Evolutionary conservation across 2,888 invertebrate species (phyloP), one percentile per base, ranked within the genome.

Genomic region (Celastrina argiolus): DNA sequence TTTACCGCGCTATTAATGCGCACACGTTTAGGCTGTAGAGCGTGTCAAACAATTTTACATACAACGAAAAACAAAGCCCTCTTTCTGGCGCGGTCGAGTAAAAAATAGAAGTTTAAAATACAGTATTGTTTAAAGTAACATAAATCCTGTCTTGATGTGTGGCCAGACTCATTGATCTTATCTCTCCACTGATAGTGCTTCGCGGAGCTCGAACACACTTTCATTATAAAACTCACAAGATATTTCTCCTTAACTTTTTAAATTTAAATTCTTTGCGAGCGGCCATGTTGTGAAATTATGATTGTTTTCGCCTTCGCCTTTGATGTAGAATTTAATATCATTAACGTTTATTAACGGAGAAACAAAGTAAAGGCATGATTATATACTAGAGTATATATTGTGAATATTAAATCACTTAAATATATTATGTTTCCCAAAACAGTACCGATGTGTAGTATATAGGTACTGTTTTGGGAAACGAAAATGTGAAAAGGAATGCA

Each of bases 281-380:
- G 31, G 16, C 34, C 31, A 16, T 34, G 59, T 59, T 59, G 34
- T 14, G 16, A 59, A 59, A 59, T 59, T 34, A 36, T 58, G 34
- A 58, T 59, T 36, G 59, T 59, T 59, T 59, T 59, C 10, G 18
- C 59, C 59, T 31, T 8, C 51, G 51, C 51, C 34, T 59, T 59
- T 59, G 59, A 59, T 34, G 34, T 59, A 18, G 34, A 59, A 18
- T 59, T 36, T 59, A 59, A 59, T 16, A 59, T 34, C 31, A 59
- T 59, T 34, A 34, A 59, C 59, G 31, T 59, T 59, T 34, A 59
- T 18, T 31, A 18, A n/a, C n/a, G n/a, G 58, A 45, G 18, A 45
- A 59, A 59, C 10, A 34, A 16, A 16, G 10, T 59, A 14, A 18
- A 22, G 10, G 10, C 18, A 3, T 51, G 26, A 26, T 10, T 22